A percentile compares a stretch with the other conserved stretches of the same genome.
phyloP scores from a whole-genome alignment of 2,888 invertebrate species.

The Parnassius orleans region DNA sequence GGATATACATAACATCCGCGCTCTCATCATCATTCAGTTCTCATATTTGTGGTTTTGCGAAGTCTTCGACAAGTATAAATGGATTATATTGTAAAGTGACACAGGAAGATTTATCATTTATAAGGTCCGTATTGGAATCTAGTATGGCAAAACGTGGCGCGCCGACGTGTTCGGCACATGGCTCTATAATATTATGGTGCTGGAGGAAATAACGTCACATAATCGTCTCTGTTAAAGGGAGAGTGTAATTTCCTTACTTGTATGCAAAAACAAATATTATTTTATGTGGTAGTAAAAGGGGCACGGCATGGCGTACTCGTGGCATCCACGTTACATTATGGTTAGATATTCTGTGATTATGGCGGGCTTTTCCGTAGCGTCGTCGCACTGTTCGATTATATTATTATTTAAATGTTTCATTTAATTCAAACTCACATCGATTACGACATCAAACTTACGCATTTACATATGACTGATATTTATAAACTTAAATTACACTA shows the following conservation, averaged over 20 bases:
- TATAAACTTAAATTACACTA: too few relatives aligned
- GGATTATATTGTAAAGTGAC: constrained; percentile 80
- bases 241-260: constrained; percentile 49
- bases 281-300: constrained; percentile 35
- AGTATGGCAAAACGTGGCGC: constrained; percentile 67
- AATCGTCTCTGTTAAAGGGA: constrained; percentile 52
- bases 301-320: constrained; percentile 63
- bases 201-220: constrained; percentile 63
- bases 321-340: constrained; percentile 73
- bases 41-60: constrained; percentile 77
- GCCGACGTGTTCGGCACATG: constrained; percentile 79
- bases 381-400: constrained; percentile 19
- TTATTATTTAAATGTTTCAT: constrained; percentile 2
- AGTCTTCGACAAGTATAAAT: constrained; percentile 76
- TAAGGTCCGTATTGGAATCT: constrained; percentile 78
- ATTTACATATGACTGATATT: too few relatives aligned
- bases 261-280: constrained; percentile 32
- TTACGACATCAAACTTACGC: too few relatives aligned
- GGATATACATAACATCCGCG: constrained; percentile 77
- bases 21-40: constrained; percentile 73
- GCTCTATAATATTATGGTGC: constrained; percentile 70
- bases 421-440: not conserved
- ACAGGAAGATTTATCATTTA: constrained; percentile 55
- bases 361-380: constrained; percentile 55
- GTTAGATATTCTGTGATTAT: constrained; percentile 51